Conservation (phyloP, 2,113 vertebrate genomes). For the Pitta sordida region DNA sequence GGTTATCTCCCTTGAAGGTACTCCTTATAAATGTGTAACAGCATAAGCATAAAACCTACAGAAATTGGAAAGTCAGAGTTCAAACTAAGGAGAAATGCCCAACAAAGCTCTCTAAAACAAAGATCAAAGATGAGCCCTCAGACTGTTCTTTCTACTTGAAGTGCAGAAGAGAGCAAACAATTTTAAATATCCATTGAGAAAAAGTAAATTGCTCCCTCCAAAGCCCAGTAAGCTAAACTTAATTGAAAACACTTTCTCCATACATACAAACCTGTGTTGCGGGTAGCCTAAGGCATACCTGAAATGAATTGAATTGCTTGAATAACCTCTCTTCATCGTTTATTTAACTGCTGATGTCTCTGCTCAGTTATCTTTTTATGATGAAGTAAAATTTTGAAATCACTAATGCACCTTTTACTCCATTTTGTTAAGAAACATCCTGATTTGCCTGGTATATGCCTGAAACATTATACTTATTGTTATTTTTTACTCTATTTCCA, state of each 20-base stretch:
- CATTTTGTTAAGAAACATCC: not conserved
- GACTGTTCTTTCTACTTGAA: not conserved
- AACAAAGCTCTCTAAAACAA: not conserved
- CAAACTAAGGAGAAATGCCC: not conserved
- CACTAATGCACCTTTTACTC: not conserved
- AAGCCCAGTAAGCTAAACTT: not conserved
- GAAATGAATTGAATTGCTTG: too few species aligned
- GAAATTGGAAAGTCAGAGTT: not conserved
- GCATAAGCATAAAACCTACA: not conserved
- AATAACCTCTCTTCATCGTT: not conserved
- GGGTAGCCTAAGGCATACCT: not conserved
- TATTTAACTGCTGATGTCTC: not conserved
- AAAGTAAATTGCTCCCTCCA: not conserved
- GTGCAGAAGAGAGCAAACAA: not conserved
- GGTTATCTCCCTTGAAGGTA: not conserved
- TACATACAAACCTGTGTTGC: not conserved
- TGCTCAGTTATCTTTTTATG: not conserved
- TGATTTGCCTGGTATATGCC: not conserved
- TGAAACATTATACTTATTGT: not conserved
- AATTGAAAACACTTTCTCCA: not conserved
- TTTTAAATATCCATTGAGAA: not conserved
- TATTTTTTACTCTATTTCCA: not conserved
- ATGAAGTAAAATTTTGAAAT: not conserved
- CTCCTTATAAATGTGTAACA: not conserved
- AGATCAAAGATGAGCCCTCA: not conserved